Evolutionary conservation across 2,797 vertebrate species (phyloP).

Genomic region (Acrocephalus scirpaceus): DNA sequence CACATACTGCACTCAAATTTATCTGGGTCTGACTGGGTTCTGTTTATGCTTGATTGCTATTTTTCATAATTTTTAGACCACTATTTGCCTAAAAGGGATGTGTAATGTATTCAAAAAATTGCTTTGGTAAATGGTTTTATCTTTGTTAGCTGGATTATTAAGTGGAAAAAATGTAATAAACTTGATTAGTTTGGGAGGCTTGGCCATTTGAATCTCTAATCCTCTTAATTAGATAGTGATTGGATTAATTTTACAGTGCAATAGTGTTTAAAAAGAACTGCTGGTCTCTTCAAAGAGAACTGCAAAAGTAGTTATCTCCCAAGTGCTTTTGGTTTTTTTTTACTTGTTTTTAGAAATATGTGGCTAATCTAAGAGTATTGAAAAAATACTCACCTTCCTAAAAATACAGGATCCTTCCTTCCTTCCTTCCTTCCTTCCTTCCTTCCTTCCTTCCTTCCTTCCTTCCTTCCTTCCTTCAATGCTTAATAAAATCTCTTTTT

Average conservation of each 20-base stretch:
- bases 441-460: not conserved
- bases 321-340: not conserved
- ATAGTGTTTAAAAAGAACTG: not conserved
- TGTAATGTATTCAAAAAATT: slow-evolving; percentile 33
- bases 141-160: slow-evolving; percentile 57
- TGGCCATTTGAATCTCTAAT: slow-evolving; percentile 47
- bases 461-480: too few relatives aligned
- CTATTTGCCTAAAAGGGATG: slow-evolving; percentile 2
- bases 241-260: slow-evolving; percentile 45
- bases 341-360: not conserved
- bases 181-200: slow-evolving; percentile 46
- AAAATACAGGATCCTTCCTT: not conserved
- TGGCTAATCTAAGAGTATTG: not conserved
- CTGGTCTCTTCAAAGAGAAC: slow-evolving; percentile 19
- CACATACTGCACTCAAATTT: not conserved
- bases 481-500: not conserved
- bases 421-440: not conserved
- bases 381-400: not conserved
- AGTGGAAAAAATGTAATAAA: slow-evolving; percentile 51
- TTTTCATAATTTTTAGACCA: slow-evolving; percentile 5
- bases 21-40: not conserved
- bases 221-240: slow-evolving; percentile 53
- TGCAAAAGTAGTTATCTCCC: not conserved
- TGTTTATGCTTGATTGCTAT: not conserved
- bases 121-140: slow-evolving; percentile 43